Percentiles rank a stretch among this genome's conserved stretches.
Conservation (phyloP, 1,140 invertebrate species). For the Adoxophyes honmai region DNA sequence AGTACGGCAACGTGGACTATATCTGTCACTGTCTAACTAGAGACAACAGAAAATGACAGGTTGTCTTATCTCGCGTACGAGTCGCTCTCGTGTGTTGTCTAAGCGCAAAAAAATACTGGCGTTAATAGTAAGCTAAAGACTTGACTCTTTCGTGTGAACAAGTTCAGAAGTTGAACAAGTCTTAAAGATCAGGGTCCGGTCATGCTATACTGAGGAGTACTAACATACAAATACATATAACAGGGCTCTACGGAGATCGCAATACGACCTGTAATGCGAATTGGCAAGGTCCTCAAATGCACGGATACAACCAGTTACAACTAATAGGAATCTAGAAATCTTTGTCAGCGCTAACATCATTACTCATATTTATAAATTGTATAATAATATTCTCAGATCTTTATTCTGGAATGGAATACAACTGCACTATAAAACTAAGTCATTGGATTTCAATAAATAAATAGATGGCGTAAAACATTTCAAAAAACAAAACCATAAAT, state of each 20-base stretch:
- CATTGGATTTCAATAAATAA: conserved; percentile 1
- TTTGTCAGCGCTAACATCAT: conserved; percentile 6
- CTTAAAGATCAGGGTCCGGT: no score
- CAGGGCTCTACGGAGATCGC: not conserved
- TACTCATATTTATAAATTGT: not conserved
- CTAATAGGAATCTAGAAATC: conserved; percentile 40
- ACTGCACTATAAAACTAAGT: conserved; percentile 5
- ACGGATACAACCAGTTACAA: conserved; percentile 26
- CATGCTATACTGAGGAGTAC: no score
- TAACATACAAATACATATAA: no score
- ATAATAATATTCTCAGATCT: conserved; percentile 27
- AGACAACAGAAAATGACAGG: no score
- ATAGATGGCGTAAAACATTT: not conserved
- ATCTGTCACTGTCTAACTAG: no score
- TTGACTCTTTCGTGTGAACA: no score
- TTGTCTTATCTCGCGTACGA: no score
- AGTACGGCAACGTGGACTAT: no score
- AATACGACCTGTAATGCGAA: conserved; percentile 1
- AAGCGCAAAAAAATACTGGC: no score
- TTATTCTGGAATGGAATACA: conserved; percentile 22
- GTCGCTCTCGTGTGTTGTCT: no score
- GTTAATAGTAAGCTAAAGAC: no score
- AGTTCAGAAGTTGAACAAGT: no score
- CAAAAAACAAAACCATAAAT: conserved; percentile 4
- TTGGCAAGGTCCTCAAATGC: conserved; percentile 36